Percentiles rank a stretch among this genome's conserved stretches.
Conservation (phyloP, 2,113 vertebrate genomes). For the Entosphenus tridentatus region DNA sequence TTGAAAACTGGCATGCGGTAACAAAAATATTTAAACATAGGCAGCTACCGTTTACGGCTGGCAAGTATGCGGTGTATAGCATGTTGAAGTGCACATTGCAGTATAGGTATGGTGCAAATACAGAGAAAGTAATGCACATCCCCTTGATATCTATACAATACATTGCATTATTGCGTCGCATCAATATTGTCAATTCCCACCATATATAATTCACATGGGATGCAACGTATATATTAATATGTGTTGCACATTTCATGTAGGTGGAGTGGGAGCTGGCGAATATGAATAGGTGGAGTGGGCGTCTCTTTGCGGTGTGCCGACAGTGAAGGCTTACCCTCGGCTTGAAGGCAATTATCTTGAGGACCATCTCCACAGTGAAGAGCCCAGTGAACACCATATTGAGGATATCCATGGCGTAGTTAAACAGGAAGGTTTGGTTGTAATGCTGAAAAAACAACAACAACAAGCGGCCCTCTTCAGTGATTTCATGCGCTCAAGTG, state of each 20-base stretch:
- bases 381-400: slow-evolving; percentile 5
- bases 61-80: too few species aligned
- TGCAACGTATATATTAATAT: too few species aligned
- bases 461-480: too few species aligned
- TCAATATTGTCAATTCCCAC: background rate
- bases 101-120: background rate
- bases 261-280: too few species aligned
- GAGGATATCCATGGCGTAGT: background rate
- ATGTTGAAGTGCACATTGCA: too few species aligned
- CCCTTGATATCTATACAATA: background rate
- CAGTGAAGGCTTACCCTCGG: background rate
- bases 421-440: background rate
- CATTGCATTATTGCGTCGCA: background rate
- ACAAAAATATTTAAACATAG: too few species aligned
- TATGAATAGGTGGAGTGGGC: too few species aligned
- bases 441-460: background rate
- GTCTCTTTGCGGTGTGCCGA: background rate
- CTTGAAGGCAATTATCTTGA: slow-evolving; percentile 6
- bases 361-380: slow-evolving; percentile 3
- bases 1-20: too few species aligned
- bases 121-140: background rate
- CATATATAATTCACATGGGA: background rate
- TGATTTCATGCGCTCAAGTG: too few species aligned
- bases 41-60: too few species aligned
- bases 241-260: too few species aligned